Base-by-base conservation (phyloP, 2,888 invertebrate species). In the Augochlorella aurata region DNA sequence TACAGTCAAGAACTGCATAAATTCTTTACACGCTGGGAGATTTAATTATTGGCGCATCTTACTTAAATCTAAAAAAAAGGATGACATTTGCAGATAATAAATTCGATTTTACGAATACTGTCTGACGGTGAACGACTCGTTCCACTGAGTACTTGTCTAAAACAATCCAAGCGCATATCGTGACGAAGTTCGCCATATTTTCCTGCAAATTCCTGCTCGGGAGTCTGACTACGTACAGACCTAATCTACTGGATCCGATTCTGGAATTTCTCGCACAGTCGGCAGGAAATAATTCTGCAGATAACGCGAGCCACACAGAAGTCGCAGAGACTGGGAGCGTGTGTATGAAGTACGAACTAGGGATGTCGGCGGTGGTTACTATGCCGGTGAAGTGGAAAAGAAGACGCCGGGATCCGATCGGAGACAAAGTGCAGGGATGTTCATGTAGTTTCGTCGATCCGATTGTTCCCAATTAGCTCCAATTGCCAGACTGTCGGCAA, bases 401-500 rank as follows among this genome's bases (percentile, higher is more conserved):
- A 38, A 63, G 10, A 58, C 2, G 24, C 8, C 24, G 14, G 24
- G 10, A 18, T 18, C 38, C 38, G 38, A 18, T 63, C 9, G 9
- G 38, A 14, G 29, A 38, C 38, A 38, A 45, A 66, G 16, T 44
- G 16, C 24, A 21, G 21, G 16, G 38, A 58, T 44, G 58, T 5
- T 29, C 70, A 21, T 14, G 45, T 10, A 24, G n/a, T 24, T 9
- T 24, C 29, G 61, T 38, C 61, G n/a, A 63, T 29, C 10, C 29
- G 49, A 68, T 50, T 68, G 49, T 50, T 29, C 18, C 38, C 45
- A 49, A 67, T 79, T 66, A 71, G 74, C 71, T 75, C 74, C 52
- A 66, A 21, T 71, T 16, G 44, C 29, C 24, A 44, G 66, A 58
- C 50, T 80, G 74, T 71, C 61, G 44, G 52, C 21, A 71, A 74